Evolutionary conservation across 2,888 invertebrate species (phyloP).

Genomic region (Ligdia adustata): DNA sequence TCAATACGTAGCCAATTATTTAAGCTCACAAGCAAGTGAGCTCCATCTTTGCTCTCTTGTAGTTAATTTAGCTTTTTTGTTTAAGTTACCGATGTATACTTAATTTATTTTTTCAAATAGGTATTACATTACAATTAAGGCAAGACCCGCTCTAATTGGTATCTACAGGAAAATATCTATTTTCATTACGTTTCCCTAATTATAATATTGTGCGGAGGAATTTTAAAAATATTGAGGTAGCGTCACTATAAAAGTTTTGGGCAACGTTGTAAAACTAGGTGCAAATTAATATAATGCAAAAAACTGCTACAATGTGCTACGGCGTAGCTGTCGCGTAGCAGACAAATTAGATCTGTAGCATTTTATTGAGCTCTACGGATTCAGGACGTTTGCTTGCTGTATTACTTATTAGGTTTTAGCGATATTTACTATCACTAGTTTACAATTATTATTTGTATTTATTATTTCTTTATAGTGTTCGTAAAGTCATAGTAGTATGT

Average conservation of each 20-base stretch:
- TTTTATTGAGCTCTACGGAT: neutral
- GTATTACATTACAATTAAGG: conserved; percentile 9
- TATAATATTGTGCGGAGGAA: conserved; percentile 16
- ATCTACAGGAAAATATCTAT: conserved; percentile 14
- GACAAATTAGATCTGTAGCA: neutral
- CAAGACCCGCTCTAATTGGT: conserved; percentile 20
- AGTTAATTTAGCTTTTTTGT: too few relatives aligned
- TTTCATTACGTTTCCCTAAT: conserved; percentile 20
- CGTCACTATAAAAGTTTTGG: conserved; percentile 7
- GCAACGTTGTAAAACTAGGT: conserved; percentile 5
- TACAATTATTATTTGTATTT: too few relatives aligned
- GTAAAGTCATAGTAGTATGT: too few relatives aligned
- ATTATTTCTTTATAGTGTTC: too few relatives aligned
- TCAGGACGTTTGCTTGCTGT: neutral
- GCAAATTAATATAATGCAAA: conserved; percentile 1
- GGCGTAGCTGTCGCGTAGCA: conserved; percentile 19
- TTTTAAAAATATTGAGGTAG: conserved; percentile 4
- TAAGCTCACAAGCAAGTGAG: too few relatives aligned
- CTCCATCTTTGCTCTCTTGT: too few relatives aligned
- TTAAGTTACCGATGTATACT: too few relatives aligned
- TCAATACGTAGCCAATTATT: too few relatives aligned
- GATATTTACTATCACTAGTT: too few relatives aligned
- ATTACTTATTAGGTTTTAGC: neutral
- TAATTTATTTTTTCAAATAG: too few relatives aligned
- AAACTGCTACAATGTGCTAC: conserved; percentile 20